Evolutionary conservation across 2,888 invertebrate genomes (phyloP), one percentile per base, ranked within the genome.

Genomic region (Leptinotarsa juncta): DNA sequence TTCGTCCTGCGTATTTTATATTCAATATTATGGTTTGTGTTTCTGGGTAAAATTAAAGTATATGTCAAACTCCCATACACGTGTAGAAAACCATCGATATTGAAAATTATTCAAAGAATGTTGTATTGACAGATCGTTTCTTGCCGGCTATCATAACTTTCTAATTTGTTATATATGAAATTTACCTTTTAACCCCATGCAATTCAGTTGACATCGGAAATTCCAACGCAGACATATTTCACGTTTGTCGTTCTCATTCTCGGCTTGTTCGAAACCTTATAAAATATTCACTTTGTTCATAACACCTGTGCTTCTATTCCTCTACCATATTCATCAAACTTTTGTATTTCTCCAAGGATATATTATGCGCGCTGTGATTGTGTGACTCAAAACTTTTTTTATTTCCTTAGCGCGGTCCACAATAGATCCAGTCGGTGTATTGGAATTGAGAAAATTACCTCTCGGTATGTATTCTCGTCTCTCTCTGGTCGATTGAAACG

Each of bases 291-390:
- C 73, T 73, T 75, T 70, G 77, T 75, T 72, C 74, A 75, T 77
- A 84, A 86, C 86, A 86, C 85, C 86, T 86, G 86, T 86, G 85
- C 84, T 77, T 81, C 81, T 80, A 82, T 66, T 77, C 78, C 80
- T 81, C 81, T 81, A 83, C 83, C 84, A 83, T 86, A 86, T 83
- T 86, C 86, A 86, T 87, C 84, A 84, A 84, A 86, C 84, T 84
- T 83, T 84, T 85, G 85, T 85, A 83, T 85, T 84, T 83, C 82
- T 79, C 79, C 82, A 83, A 82, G 82, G 82, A 83, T 85, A 85
- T 84, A 84, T 85, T 42, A 76, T 70, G 75, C 67, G 70, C 72
- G 75, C 75, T 80, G 77, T 71, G 78, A 78, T 80, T 79, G 80
- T 82, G 80, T 81, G 78, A 81, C 77, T 81, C 79, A 80, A 77